These are phyloP conservation scores for Halesus radiatus DNA, from an alignment of 1,140 invertebrate genomes.

Conservation along the genomic window DNA sequence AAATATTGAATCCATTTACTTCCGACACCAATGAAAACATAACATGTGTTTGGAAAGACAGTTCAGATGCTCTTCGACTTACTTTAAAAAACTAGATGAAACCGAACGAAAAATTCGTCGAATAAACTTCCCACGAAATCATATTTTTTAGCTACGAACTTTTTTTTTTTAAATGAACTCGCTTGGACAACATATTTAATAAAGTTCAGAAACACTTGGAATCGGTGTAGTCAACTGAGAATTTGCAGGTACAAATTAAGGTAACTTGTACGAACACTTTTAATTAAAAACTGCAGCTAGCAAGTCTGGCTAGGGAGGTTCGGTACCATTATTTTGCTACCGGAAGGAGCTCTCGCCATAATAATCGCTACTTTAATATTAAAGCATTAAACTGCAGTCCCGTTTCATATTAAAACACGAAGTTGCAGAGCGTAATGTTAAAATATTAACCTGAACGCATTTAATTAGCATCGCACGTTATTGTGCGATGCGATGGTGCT, in stretches of 20 bases:
- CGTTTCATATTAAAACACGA: not conserved
- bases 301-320: not conserved
- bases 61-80: no score
- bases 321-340: not conserved
- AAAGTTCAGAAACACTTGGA: not conserved
- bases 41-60: no score
- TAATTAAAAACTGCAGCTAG: constrained; percentile 23
- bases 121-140: no score
- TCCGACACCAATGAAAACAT: no score
- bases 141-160: no score
- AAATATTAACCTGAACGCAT: constrained; percentile 10
- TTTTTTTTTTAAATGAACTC: no score
- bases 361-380: constrained; percentile 11
- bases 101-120: no score
- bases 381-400: constrained; percentile 24
- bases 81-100: no score
- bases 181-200: no score
- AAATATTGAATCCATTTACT: no score
- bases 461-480: not conserved
- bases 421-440: not conserved
- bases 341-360: not conserved
- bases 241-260: constrained; percentile 9
- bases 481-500: no score
- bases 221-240: not conserved
- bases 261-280: constrained; percentile 21